A percentile compares a stretch with the other conserved stretches of the same genome.
Evolutionary conservation across 2,113 vertebrate species (phyloP).

Genomic region (Syngnathus scovelli): DNA sequence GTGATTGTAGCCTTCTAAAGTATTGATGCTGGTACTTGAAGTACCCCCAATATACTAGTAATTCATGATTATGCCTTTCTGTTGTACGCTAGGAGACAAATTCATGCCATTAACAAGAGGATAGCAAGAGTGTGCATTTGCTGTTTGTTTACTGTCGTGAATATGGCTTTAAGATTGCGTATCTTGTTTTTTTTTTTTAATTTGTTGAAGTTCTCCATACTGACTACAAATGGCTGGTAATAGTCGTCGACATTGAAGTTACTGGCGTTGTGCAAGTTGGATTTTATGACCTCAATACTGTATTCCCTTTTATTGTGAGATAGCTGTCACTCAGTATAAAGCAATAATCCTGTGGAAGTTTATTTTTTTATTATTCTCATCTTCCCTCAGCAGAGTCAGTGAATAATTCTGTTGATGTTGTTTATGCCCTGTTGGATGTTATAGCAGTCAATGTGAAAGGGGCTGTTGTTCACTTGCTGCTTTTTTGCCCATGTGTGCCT

Average conservation of each 20-base stretch:
- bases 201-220: too few species aligned
- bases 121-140: neutral
- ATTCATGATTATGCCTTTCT: neutral
- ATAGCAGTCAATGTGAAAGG: neutral
- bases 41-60: neutral
- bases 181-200: too few species aligned
- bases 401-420: neutral
- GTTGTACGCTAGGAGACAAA: neutral
- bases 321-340: neutral
- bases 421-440: constrained; percentile 11
- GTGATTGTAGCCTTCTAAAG: neutral
- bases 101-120: neutral
- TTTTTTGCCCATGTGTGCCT: neutral
- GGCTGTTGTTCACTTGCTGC: constrained; percentile 1
- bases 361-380: neutral
- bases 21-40: neutral
- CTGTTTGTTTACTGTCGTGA: too few species aligned
- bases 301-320: too few species aligned
- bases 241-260: too few species aligned
- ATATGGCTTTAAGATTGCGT: too few species aligned
- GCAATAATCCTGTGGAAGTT: neutral
- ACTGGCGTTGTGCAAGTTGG: too few species aligned
- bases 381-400: neutral
- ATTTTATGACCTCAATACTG: too few species aligned
- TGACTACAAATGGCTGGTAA: too few species aligned